phyloP scores from a whole-genome alignment of 2,797 vertebrate species.

The Coluber constrictor region DNA sequence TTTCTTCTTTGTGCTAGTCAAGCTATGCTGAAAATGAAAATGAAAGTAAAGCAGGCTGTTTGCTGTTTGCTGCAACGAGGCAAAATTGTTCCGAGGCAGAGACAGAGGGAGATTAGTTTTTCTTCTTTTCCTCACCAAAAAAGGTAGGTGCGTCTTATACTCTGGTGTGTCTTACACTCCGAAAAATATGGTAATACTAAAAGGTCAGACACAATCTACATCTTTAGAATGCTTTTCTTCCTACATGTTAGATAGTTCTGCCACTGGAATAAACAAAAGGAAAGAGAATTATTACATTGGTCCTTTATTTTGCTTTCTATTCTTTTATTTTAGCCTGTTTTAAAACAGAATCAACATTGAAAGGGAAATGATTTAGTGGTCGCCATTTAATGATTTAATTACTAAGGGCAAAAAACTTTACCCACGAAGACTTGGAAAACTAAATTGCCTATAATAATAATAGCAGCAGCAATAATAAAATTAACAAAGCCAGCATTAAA shows the following conservation, averaged over 20 bases:
- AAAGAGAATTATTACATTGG: not conserved
- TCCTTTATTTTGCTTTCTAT: not conserved
- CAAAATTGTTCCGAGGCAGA: too few relatives aligned
- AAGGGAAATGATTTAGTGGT: not conserved
- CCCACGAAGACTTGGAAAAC: not conserved
- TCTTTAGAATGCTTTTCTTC: not conserved
- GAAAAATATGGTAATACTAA: not conserved
- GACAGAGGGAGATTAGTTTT: too few relatives aligned
- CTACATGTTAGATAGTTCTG: not conserved
- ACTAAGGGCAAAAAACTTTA: not conserved
- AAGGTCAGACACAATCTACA: not conserved
- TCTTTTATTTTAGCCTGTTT: not conserved
- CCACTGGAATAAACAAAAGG: not conserved
- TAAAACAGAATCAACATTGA: not conserved
- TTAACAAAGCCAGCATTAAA: not conserved
- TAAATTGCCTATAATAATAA: not conserved
- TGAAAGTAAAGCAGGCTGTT: too few relatives aligned
- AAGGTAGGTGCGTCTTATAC: too few relatives aligned
- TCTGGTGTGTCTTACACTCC: too few relatives aligned
- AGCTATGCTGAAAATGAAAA: too few relatives aligned
- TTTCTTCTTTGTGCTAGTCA: too few relatives aligned
- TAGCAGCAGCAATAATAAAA: not conserved
- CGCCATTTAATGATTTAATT: not conserved
- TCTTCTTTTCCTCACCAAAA: too few relatives aligned
- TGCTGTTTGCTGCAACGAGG: too few relatives aligned